Base-by-base conservation (phyloP, 1,140 invertebrate species). In the Phocides pigmalion region DNA sequence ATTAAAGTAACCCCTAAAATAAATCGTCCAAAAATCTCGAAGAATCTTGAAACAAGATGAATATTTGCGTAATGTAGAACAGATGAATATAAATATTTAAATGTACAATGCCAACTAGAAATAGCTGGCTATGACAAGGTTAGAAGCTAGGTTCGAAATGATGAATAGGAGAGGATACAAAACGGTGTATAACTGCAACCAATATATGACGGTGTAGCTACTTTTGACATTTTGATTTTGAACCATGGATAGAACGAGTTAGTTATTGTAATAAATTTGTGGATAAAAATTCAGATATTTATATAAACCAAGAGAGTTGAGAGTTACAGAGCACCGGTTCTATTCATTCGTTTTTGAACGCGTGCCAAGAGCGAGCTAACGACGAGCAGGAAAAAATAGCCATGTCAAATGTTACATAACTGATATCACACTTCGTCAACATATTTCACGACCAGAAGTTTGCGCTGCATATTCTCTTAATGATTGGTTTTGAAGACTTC, bases 361-460 rank as follows among this genome's bases (percentile, higher is more conserved):
- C 15, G 53, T 81, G 85, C 85, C 87, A 89, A 82, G 62, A 79
- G 37, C 54, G 71, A 86, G 73, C 77, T 70, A 88, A 83, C 78
- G 70, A 78, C 76, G 78, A 74, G 76, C 72, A 78, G 80, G 79
- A 84, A 89, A 88, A 89, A 89, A 89, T 88, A 87, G 78, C 74
- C 70, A 54, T 82, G 82, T 87, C 81, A 76, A 79, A 78, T 59
- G 68, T 87, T 87, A 81, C 70, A 77, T 83, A 85, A 87, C 65
- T 53, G 63, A 72, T 69, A 73, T 69, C 64, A 73, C 70, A 62
- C 70, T 61, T 59, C 72, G 69, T 82, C 70, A 74, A 71, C 66
- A 72, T 68, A 59, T 59, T 59, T 59, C 54, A 59, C 20, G 25
- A 16, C n/a, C 35, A 20, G 11, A 2, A 41, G 19, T 14, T 14